Evolutionary conservation across 2,888 invertebrate species (phyloP).

Genomic region (Leptinotarsa juncta): DNA sequence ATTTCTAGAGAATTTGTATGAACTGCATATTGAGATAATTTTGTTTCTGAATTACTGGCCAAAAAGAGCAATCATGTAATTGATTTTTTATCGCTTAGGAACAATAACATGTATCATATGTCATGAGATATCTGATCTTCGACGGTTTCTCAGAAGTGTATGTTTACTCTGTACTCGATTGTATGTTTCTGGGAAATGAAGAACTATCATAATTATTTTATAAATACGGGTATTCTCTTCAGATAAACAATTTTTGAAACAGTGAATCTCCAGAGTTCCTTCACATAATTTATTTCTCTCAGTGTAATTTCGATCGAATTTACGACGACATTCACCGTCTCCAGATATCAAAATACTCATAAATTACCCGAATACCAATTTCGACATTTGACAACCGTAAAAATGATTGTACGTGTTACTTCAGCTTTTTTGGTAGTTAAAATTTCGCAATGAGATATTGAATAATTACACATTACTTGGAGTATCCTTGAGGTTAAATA

Average conservation of each 20-base stretch:
- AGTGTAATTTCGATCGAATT: constrained; percentile 7
- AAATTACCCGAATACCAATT: constrained; percentile 28
- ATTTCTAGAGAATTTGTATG: no score
- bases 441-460: constrained; percentile 9
- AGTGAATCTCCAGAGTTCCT: background rate
- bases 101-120: no score
- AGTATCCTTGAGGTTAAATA: background rate
- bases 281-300: constrained; percentile 8
- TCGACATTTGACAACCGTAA: constrained; percentile 27
- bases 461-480: background rate
- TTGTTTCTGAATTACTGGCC: no score
- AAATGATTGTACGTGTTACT: constrained; percentile 7
- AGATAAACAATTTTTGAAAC: background rate
- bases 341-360: constrained; percentile 24
- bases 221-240: no score
- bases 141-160: no score
- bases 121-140: no score
- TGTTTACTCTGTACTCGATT: no score
- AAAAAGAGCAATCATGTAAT: no score
- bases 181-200: no score
- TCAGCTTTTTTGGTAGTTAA: constrained; percentile 14
- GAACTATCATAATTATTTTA: no score
- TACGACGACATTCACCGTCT: constrained; percentile 26
- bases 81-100: no score
- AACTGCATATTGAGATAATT: no score